A percentile compares a stretch with the other conserved stretches of the same genome.
These are phyloP conservation scores for Larimichthys crocea DNA, from an alignment of 2,113 vertebrate species.

Conservation along the genomic window DNA sequence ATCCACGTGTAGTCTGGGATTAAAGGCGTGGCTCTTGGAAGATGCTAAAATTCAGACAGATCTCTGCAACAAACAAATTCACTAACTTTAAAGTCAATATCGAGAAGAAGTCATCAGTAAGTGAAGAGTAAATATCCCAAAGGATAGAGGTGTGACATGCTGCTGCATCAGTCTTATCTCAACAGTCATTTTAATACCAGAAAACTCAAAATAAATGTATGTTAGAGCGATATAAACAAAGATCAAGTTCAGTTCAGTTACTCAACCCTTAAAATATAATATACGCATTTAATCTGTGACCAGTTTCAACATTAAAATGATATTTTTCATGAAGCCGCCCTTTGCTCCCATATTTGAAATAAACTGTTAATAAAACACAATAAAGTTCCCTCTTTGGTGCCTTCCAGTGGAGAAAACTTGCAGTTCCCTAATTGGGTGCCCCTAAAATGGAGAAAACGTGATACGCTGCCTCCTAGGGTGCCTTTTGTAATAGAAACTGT, in stretches of 20 bases:
- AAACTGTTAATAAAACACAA: too few species aligned
- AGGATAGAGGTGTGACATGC: constrained; percentile 4
- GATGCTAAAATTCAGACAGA: neutral
- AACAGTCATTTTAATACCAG: neutral
- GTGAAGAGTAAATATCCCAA: neutral
- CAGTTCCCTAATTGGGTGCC: too few species aligned
- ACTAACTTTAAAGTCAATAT: neutral
- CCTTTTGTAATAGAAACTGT: too few species aligned
- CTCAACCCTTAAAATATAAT: neutral
- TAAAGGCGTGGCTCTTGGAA: neutral
- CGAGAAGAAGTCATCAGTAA: neutral
- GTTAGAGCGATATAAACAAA: neutral
- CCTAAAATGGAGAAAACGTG: too few species aligned
- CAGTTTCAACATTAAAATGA: neutral
- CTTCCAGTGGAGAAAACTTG: too few species aligned
- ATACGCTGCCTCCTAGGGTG: too few species aligned
- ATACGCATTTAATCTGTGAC: neutral
- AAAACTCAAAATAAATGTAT: neutral
- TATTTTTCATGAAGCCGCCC: neutral
- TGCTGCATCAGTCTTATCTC: neutral
- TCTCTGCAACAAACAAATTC: neutral
- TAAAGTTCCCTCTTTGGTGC: too few species aligned
- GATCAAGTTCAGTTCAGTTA: neutral
- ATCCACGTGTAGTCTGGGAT: neutral
- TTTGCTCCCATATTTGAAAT: too few species aligned